A percentile compares a stretch with the other conserved stretches of the same genome.
These are phyloP conservation scores for Alviniconcha marisindica DNA, from an alignment of 1,140 invertebrate species.

Conservation along the genomic window DNA sequence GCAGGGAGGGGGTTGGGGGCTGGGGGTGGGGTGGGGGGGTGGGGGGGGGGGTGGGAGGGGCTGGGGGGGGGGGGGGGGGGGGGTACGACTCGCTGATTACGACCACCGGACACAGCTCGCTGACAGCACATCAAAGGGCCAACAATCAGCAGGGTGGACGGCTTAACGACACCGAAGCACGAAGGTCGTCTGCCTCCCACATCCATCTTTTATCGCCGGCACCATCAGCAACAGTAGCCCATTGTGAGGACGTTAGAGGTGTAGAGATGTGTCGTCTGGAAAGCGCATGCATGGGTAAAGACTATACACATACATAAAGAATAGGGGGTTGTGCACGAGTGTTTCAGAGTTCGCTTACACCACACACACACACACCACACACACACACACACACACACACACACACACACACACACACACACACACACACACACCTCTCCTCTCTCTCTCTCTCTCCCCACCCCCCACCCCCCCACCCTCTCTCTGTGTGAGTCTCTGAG, in stretches of 20 bases:
- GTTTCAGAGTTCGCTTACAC: neutral
- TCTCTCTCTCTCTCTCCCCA: no score
- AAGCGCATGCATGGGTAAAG: neutral
- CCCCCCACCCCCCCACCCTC: no score
- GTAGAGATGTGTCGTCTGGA: neutral
- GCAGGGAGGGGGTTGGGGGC: neutral
- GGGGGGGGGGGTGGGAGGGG: neutral
- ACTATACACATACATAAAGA: neutral
- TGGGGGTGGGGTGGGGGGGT: neutral
- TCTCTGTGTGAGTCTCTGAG: no score
- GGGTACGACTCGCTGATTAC: conserved; percentile 6
- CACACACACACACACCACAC: neutral
- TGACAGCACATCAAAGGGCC: conserved; percentile 5
- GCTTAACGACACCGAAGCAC: conserved; percentile 11
- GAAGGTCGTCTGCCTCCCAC: neutral
- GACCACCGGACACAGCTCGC: neutral
- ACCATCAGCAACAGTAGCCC: neutral
- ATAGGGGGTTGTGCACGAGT: neutral
- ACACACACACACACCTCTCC: neutral
- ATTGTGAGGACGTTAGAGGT: no score
- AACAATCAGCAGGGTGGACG: neutral
- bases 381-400: neutral
- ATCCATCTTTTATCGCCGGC: conserved; percentile 24
- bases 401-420: neutral
- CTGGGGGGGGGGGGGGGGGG: neutral